Evolutionary conservation across 2,888 invertebrate species (phyloP).

Genomic region (Pseudeuparius sepicola): DNA sequence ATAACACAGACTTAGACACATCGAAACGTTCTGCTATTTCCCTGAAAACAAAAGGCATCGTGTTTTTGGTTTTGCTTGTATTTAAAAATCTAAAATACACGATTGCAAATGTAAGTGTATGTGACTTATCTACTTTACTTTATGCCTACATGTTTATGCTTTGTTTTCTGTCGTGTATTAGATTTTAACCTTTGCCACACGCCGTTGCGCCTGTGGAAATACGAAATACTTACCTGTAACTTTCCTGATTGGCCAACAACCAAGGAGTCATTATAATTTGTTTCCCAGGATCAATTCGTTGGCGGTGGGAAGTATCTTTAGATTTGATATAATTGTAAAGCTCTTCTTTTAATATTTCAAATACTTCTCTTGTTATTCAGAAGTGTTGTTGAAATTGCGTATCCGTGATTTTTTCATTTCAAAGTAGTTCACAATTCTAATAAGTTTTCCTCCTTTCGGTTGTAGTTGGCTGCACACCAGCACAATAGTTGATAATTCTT

Average conservation of each 20-base stretch:
- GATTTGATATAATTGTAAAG: conserved; percentile 1
- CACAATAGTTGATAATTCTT: too few species aligned
- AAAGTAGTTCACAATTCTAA: not conserved
- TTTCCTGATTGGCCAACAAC: conserved; percentile 2
- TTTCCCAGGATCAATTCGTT: conserved; percentile 1
- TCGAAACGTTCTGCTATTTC: too few species aligned
- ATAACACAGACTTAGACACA: conserved; percentile 1
- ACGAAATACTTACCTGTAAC: conserved; percentile 2
- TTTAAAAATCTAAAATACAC: too few species aligned
- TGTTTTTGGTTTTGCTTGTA: too few species aligned
- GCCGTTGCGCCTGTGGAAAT: too few species aligned
- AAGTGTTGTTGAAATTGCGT: conserved; percentile 2
- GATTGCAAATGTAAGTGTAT: too few species aligned
- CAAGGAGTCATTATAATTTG: not conserved
- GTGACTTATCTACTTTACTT: too few species aligned
- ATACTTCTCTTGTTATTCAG: conserved; percentile 1
- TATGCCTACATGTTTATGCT: too few species aligned
- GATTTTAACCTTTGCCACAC: too few species aligned
- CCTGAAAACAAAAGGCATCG: too few species aligned
- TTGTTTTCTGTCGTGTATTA: too few species aligned
- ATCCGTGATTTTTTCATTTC: not conserved
- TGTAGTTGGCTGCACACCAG: too few species aligned
- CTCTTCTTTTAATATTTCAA: not conserved
- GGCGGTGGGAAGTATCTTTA: not conserved
- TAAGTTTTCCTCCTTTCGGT: conserved; percentile 3